phyloP scores from a whole-genome alignment of 35 echinoderm and acorn worm genomes.

The Chiridota heheva region DNA sequence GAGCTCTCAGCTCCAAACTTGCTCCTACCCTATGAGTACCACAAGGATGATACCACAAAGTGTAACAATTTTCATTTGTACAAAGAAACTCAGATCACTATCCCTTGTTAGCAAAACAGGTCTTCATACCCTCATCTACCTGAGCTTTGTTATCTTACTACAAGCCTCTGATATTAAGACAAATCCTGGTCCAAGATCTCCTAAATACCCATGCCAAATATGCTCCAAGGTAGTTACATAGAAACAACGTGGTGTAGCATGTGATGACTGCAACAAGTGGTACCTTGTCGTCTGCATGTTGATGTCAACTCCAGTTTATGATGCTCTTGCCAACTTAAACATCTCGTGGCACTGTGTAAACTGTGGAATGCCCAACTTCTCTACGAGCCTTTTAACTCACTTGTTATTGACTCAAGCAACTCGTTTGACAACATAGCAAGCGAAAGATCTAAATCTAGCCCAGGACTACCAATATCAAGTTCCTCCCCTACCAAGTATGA shows the following conservation, averaged over 20 bases:
- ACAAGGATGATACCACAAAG: too few relatives aligned
- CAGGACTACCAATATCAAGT: neutral
- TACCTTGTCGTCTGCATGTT: constrained; percentile 1
- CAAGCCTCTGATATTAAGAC: neutral
- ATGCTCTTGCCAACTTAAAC: neutral
- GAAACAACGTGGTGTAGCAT: too few relatives aligned
- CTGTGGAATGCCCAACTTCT: constrained; percentile 32
- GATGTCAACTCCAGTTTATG: neutral
- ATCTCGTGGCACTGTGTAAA: constrained; percentile 11
- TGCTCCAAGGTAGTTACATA: constrained; percentile 17
- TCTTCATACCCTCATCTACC: too few relatives aligned
- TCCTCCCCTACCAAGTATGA: neutral
- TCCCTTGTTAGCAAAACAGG: too few relatives aligned
- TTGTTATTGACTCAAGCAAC: neutral
- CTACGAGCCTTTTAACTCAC: neutral
- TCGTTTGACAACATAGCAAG: neutral
- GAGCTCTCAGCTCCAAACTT: too few relatives aligned
- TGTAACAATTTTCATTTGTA: too few relatives aligned
- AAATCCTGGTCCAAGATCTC: constrained; percentile 3
- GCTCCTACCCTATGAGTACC: too few relatives aligned
- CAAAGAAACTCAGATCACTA: too few relatives aligned
- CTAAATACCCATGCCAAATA: constrained; percentile 26
- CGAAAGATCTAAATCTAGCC: too few relatives aligned
- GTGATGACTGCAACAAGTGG: constrained; percentile 9
- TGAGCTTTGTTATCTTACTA: too few relatives aligned